A percentile compares a stretch with the other conserved stretches of the same genome.
phyloP scores from a whole-genome alignment of 2,888 invertebrate species.

The Prosapia bicincta region DNA sequence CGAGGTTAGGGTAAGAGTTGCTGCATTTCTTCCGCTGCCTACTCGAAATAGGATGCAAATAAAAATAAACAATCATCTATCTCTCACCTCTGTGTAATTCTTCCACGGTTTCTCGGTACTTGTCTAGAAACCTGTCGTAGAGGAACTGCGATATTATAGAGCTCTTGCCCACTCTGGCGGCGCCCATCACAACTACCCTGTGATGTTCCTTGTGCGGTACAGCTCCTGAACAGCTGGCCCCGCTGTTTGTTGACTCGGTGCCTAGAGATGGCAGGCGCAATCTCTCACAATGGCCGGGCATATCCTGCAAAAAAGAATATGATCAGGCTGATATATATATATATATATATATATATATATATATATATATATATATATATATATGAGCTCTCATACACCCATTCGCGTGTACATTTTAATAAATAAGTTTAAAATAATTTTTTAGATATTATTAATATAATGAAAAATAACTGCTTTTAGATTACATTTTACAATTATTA shows the following conservation, averaged over 20 bases:
- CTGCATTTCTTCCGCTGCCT: too few species aligned
- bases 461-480: too few species aligned
- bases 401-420: too few species aligned
- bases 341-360: too few species aligned
- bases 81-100: slow-evolving; percentile 58
- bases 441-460: too few species aligned
- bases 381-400: too few species aligned
- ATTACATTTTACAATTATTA: too few species aligned
- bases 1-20: too few species aligned
- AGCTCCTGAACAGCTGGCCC: slow-evolving; percentile 22
- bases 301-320: slow-evolving; percentile 16
- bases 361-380: too few species aligned
- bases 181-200: slow-evolving; percentile 48
- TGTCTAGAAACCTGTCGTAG: slow-evolving; percentile 52
- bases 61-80: too few species aligned
- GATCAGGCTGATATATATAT: not conserved
- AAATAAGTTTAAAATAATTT: too few species aligned
- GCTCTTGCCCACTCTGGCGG: slow-evolving; percentile 58
- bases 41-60: too few species aligned
- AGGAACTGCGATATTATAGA: slow-evolving; percentile 59
- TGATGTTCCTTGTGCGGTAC: slow-evolving; percentile 38
- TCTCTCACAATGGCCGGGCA: slow-evolving; percentile 39
- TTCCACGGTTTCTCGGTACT: slow-evolving; percentile 61
- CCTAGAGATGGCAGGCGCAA: slow-evolving; percentile 39
- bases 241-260: slow-evolving; percentile 34